A percentile compares a stretch with the other conserved stretches of the same genome.
Conservation (phyloP, 1,140 invertebrate species). For the Aphelenchoides avenae region DNA sequence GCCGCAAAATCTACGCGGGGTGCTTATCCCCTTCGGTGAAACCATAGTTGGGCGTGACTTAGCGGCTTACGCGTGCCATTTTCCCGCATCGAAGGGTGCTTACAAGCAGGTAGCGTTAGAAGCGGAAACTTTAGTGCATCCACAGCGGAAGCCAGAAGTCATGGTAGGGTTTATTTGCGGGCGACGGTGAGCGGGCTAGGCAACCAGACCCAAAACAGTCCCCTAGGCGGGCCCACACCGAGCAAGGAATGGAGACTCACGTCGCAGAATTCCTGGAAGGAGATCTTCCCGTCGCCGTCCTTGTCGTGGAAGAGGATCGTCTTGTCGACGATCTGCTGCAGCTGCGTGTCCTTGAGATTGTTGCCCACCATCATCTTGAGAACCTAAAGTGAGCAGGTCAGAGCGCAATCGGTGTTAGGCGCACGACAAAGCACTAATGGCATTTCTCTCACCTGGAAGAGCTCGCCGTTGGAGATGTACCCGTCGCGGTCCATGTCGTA, state of each 20-base stretch:
- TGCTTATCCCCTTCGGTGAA: no score
- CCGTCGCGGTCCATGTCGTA: constrained; percentile 61
- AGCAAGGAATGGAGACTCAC: constrained; percentile 45
- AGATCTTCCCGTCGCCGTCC: constrained; percentile 60
- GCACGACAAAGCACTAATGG: constrained; percentile 5
- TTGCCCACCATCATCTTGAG: constrained; percentile 61
- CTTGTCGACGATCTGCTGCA: constrained; percentile 61
- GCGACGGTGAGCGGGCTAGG: background rate
- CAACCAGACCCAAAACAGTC: background rate
- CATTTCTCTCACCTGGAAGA: constrained; percentile 54
- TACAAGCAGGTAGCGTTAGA: background rate
- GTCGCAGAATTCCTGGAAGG: constrained; percentile 60
- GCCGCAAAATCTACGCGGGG: no score
- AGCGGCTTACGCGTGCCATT: background rate
- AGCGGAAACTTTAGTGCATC: background rate
- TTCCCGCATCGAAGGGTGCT: constrained; percentile 6
- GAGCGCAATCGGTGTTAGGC: constrained; percentile 6
- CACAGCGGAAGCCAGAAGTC: background rate
- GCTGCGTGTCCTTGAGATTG: constrained; percentile 60
- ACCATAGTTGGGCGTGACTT: no score
- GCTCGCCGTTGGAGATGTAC: constrained; percentile 60
- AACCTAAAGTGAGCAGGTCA: constrained; percentile 37
- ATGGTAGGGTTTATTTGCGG: background rate
- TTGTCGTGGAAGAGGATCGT: constrained; percentile 61
- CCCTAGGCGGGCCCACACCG: background rate